These are phyloP conservation scores for Sitophilus oryzae DNA, from an alignment of 1,140 invertebrate genomes.

Conservation along the genomic window DNA sequence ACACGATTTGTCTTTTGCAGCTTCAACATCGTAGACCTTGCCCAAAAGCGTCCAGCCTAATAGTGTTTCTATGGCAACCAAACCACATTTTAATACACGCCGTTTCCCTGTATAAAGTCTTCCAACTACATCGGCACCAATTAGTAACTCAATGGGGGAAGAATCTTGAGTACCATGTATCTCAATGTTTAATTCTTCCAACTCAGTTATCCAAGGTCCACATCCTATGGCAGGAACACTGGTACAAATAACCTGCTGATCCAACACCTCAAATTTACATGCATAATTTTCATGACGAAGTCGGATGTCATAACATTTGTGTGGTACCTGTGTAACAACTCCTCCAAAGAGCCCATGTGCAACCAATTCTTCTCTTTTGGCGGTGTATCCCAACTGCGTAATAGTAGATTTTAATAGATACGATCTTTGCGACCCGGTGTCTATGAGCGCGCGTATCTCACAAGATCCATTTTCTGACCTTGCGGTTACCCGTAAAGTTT, in stretches of 20 bases:
- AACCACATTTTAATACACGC: conserved; percentile 19
- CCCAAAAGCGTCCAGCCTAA: conserved; percentile 38
- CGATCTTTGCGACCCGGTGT: conserved; percentile 13
- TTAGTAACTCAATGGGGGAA: conserved; percentile 28
- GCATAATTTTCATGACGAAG: conserved; percentile 1
- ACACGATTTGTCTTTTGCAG: no score
- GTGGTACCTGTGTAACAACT: not conserved
- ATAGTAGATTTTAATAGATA: conserved; percentile 9
- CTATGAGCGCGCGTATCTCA: conserved; percentile 10
- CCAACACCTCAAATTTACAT: conserved; percentile 16
- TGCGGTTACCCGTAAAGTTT: not conserved
- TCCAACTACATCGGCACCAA: conserved; percentile 35
- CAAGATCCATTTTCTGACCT: conserved; percentile 1
- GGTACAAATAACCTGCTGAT: conserved; percentile 14
- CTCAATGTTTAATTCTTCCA: conserved; percentile 2
- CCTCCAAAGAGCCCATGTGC: no score
- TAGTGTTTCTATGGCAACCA: conserved; percentile 31
- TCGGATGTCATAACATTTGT: conserved; percentile 14
- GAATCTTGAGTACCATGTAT: conserved; percentile 5
- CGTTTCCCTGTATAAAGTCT: conserved; percentile 32
- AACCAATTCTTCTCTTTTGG: conserved; percentile 7
- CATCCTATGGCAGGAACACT: not conserved
- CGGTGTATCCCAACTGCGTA: not conserved
- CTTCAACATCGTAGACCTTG: no score
- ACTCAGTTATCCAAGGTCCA: conserved; percentile 12